Evolutionary conservation across 2,888 invertebrate species (phyloP).

Genomic region (Girardia tigrina): DNA sequence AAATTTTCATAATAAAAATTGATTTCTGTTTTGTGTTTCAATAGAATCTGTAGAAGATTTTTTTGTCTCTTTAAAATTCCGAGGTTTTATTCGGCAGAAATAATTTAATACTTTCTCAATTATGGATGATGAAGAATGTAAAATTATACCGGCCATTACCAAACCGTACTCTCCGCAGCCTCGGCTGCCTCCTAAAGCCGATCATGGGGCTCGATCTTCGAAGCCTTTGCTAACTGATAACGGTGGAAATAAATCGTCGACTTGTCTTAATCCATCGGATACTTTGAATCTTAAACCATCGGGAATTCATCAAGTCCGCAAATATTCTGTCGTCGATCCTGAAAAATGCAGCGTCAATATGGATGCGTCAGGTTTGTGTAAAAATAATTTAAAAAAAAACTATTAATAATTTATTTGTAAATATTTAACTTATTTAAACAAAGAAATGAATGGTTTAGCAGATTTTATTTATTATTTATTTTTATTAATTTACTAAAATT

Average conservation of each 20-base stretch:
- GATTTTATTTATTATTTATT: too few relatives aligned
- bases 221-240: background rate
- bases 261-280: background rate
- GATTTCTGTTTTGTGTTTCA: background rate
- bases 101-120: background rate
- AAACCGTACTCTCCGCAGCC: slow-evolving; percentile 1
- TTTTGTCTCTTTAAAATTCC: background rate
- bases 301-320: slow-evolving; percentile 1
- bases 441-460: too few relatives aligned
- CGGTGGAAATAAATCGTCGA: background rate
- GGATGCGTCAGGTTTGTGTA: slow-evolving; percentile 1
- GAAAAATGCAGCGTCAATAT: slow-evolving; percentile 19
- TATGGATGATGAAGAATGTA: slow-evolving; percentile 7
- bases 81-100: background rate
- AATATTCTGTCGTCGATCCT: slow-evolving; percentile 8
- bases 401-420: too few relatives aligned
- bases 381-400: too few relatives aligned
- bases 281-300: slow-evolving; percentile 1
- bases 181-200: background rate
- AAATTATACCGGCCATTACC: background rate
- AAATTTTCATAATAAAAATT: background rate
- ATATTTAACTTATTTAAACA: too few relatives aligned
- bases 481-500: too few relatives aligned
- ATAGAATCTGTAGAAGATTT: background rate
- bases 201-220: background rate